Percentiles rank a stretch among this genome's conserved stretches.
phyloP scores from a whole-genome alignment of 2,113 vertebrate genomes.

The Syngnathus typhle region DNA sequence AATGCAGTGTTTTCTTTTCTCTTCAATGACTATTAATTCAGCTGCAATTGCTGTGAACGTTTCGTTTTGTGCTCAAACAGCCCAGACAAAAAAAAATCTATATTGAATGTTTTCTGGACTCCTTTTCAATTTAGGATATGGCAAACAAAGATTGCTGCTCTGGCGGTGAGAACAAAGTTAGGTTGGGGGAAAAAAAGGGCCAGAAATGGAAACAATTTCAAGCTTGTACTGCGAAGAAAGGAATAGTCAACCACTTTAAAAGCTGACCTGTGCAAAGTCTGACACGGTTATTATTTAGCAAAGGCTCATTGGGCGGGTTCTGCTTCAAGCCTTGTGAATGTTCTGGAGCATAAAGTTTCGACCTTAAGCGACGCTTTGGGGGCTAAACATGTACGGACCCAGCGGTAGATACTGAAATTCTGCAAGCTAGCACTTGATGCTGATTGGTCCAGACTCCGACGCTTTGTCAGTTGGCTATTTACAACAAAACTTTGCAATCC shows the following conservation, averaged over 20 bases:
- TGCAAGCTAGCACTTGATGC: not conserved
- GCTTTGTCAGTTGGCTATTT: not conserved
- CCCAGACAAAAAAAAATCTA: conserved; percentile 6
- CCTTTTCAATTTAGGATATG: conserved; percentile 8
- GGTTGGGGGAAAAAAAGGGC: not conserved
- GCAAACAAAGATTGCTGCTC: not conserved
- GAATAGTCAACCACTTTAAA: conserved; percentile 10
- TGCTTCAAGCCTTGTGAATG: not conserved
- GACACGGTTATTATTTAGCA: conserved; percentile 7
- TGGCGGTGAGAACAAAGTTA: conserved; percentile 6
- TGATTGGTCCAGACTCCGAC: not conserved
- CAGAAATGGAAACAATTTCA: conserved; percentile 18
- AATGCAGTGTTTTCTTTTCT: conserved; percentile 27
- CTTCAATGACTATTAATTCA: conserved; percentile 25
- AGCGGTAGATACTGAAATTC: not conserved
- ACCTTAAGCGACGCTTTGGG: not conserved
- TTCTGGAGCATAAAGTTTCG: not conserved
- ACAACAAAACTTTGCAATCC: not conserved
- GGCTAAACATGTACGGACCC: not conserved
- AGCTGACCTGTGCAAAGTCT: conserved; percentile 14
- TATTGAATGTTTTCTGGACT: conserved; percentile 6
- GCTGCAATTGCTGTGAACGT: conserved; percentile 11
- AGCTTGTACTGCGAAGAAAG: conserved; percentile 3
- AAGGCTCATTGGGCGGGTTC: not conserved
- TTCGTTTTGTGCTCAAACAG: conserved; percentile 18